Percentiles rank a stretch among this genome's conserved stretches.
Evolutionary conservation across 2,113 vertebrate genomes (phyloP).

Genomic region (Lanius collurio): DNA sequence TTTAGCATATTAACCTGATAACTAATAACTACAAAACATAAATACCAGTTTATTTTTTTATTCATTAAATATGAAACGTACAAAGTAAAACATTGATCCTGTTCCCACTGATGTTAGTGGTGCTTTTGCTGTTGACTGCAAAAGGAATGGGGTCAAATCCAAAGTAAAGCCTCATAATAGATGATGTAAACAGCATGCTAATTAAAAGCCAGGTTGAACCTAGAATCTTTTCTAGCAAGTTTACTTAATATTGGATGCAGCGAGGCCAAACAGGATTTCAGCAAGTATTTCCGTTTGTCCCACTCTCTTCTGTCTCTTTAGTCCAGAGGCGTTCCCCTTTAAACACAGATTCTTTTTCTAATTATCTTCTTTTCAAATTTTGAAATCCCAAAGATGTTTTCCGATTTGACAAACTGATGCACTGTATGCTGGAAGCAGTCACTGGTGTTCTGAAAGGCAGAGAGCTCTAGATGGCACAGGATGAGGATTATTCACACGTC

Average conservation of each 20-base stretch:
- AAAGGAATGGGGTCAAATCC: neutral
- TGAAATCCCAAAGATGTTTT: neutral
- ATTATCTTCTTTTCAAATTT: neutral
- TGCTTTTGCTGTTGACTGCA: constrained; percentile 48
- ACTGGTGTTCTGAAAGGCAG: neutral
- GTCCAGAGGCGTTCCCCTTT: neutral
- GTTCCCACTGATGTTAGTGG: constrained; percentile 38
- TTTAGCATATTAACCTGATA: constrained; percentile 76
- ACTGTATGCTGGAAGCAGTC: neutral
- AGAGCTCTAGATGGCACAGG: neutral
- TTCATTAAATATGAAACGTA: constrained; percentile 66
- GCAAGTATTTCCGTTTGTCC: constrained; percentile 43
- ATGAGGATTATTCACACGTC: neutral
- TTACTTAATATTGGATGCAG: constrained; percentile 58
- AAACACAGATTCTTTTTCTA: neutral
- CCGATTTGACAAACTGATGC: neutral
- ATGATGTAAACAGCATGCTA: constrained; percentile 73
- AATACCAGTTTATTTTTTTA: constrained; percentile 33
- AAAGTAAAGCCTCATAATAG: constrained; percentile 12
- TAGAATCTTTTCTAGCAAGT: constrained; percentile 60
- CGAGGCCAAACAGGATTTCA: constrained; percentile 42
- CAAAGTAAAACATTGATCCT: constrained; percentile 63
- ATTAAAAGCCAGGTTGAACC: constrained; percentile 69
- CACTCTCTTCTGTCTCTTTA: neutral
- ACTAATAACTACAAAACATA: constrained; percentile 61